Conservation (phyloP, 92 coral and sea anemone genomes). For the Phymanthus crucifer region DNA sequence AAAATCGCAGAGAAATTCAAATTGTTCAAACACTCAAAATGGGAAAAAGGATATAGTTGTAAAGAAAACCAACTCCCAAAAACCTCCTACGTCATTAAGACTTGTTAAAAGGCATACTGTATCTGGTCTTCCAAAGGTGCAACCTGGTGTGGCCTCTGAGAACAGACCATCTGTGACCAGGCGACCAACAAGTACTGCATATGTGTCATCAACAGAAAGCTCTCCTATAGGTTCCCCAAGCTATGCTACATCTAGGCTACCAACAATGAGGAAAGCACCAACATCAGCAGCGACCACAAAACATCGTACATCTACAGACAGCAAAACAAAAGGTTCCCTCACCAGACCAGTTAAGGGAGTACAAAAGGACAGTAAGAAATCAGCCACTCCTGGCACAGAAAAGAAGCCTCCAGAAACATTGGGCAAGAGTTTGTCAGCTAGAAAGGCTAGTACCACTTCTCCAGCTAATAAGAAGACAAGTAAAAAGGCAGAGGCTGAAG, state of each 20-base stretch:
- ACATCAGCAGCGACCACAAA: not conserved
- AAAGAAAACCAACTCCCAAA: slow-evolving; percentile 3
- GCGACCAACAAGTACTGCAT: slow-evolving; percentile 37
- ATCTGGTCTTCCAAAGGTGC: slow-evolving; percentile 31
- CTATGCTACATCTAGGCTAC: slow-evolving; percentile 26
- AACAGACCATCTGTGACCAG: slow-evolving; percentile 32
- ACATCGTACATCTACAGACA: not conserved
- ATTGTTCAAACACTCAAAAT: slow-evolving; percentile 14
- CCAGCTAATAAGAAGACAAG: slow-evolving; percentile 12
- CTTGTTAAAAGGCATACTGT: slow-evolving; percentile 29
- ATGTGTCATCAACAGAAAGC: slow-evolving; percentile 8
- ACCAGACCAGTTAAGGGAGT: slow-evolving; percentile 13
- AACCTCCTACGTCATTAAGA: slow-evolving; percentile 9
- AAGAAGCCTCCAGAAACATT: not conserved
- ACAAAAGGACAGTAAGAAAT: slow-evolving; percentile 3
- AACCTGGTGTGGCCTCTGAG: slow-evolving; percentile 2
- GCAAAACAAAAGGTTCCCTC: not conserved
- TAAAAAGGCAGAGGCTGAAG: not conserved
- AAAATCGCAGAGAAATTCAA: slow-evolving; percentile 21
- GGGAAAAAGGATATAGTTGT: slow-evolving; percentile 10
- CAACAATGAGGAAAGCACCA: slow-evolving; percentile 24
- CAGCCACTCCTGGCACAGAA: not conserved
- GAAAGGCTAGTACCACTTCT: not conserved
- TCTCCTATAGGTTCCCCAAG: slow-evolving; percentile 18
- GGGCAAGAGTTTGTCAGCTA: not conserved